phyloP scores from a whole-genome alignment of 2,113 vertebrate genomes.

The Donacobius atricapilla region DNA sequence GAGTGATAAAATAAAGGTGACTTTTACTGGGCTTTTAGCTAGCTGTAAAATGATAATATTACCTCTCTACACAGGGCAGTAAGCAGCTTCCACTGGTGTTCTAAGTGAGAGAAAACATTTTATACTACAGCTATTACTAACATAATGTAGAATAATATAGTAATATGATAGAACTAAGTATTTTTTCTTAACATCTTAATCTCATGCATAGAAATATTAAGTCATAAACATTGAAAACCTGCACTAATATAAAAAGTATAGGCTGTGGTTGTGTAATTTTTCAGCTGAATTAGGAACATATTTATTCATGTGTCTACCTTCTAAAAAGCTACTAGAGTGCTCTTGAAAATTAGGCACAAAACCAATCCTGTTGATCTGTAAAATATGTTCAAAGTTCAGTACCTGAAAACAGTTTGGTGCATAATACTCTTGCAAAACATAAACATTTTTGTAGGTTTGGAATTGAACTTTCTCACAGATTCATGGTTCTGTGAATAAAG shows the following conservation, averaged over 20 bases:
- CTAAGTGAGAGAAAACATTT: not conserved
- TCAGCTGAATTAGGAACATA: not conserved
- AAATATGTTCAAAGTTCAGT: not conserved
- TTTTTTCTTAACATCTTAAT: not conserved
- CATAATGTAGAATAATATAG: not conserved
- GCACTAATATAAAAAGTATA: not conserved
- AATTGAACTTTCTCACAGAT: not conserved
- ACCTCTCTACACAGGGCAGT: not conserved
- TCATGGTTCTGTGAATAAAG: not conserved
- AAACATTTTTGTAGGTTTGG: not conserved
- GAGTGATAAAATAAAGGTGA: not conserved
- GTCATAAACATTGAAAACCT: not conserved
- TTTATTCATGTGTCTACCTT: not conserved
- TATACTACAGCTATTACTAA: not conserved
- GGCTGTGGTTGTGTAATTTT: not conserved
- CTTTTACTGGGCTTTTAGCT: not conserved
- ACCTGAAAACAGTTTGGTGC: not conserved
- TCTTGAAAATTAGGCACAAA: not conserved
- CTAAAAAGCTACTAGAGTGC: not conserved
- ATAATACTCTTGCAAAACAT: not conserved
- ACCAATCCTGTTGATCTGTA: not conserved
- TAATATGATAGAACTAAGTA: not conserved
- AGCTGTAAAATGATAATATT: conserved; percentile 8
- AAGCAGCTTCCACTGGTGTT: not conserved
- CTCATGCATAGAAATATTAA: not conserved